Base-by-base conservation (phyloP, 2,797 vertebrate genomes). In the Odontamblyopus lacepedii region DNA sequence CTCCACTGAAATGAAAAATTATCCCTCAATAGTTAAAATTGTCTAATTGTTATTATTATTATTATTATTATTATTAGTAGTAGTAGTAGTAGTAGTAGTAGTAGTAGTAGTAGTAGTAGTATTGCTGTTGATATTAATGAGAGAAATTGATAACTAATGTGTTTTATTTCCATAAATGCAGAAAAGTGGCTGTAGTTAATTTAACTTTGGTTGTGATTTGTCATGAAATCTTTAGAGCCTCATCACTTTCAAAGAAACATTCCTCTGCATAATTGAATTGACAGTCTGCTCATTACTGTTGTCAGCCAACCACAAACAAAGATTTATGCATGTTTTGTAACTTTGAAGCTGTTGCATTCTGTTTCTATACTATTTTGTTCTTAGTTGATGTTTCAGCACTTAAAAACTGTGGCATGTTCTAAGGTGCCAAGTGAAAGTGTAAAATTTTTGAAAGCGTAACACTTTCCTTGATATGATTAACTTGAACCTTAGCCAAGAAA, bases 391-490 rank as follows among this genome's bases (percentile, higher is more conserved):
- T 72, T 78, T 73, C 23, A 15, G n/a, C 65, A 71, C 38, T 64
- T 27, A 62, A n/a, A 75, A 72, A 65, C 74, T 68, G 38, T 64
- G 29, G 71, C 51, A 57, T 23, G 56, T 77, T 69, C 75, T 51
- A 70, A 69, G 27, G 48, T 79, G 69, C 55, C 66, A 78, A 73
- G 67, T 11, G 26, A 73, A 71, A 61, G 55, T 18, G 4, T 64
- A 74, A 29, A 60, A 6, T 0, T 70, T 72, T 66, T 30, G 9
- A 59, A 68, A 55, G 19, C 50, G 68, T 30, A 73, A 63, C 67
- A 71, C 27, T 48, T 70, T 75, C 11, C 63, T 62, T 71, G 18
- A 77, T 71, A 19, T 69, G 30, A 75, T 56, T 80, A n/a, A 64
- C 77, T 71, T 75, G 71, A 56, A 51, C n/a, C 11, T 19, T 11